Conservation (phyloP, 2,888 invertebrate species). For the Oligia latruncula region DNA sequence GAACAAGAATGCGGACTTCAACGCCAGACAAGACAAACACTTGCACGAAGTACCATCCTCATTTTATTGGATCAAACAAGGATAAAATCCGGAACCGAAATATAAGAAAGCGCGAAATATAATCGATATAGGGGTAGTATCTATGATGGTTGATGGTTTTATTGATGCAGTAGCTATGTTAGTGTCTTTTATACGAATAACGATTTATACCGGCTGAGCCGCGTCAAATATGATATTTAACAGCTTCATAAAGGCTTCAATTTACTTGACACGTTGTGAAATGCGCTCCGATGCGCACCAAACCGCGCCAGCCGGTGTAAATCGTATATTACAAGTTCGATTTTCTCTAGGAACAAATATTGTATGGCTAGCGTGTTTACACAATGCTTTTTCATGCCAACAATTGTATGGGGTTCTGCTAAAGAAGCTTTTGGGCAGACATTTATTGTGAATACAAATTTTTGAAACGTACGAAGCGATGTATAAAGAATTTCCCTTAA, state of each 20-base stretch:
- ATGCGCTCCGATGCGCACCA: too few relatives aligned
- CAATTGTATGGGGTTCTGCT: background rate
- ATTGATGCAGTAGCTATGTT: background rate
- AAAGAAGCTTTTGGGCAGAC: background rate
- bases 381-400: background rate
- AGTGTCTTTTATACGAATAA: background rate
- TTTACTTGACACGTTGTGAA: background rate
- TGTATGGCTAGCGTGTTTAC: too few relatives aligned
- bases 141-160: background rate
- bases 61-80: constrained; percentile 16
- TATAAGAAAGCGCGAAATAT: background rate
- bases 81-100: background rate
- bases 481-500: background rate
- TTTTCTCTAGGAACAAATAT: background rate
- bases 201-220: too few relatives aligned
- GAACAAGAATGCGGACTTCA: constrained; percentile 25
- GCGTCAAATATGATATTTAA: background rate
- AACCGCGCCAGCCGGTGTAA: too few relatives aligned
- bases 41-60: constrained; percentile 24
- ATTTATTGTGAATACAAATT: background rate
- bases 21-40: constrained; percentile 41
- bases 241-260: background rate
- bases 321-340: background rate
- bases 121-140: background rate
- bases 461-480: background rate